phyloP scores from a whole-genome alignment of 2,113 vertebrate species.

The Puma concolor region DNA sequence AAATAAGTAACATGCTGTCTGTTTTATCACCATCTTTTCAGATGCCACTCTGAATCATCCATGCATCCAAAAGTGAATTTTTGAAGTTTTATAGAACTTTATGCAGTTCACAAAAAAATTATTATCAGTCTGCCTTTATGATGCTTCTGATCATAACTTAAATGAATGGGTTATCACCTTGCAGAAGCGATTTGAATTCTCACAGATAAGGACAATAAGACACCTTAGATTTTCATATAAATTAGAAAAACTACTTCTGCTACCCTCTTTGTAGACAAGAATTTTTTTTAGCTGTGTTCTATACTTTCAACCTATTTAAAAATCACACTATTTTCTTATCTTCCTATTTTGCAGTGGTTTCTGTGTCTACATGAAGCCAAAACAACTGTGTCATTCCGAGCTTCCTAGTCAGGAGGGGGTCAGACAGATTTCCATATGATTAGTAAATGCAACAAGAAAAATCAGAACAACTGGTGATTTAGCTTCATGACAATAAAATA shows the following conservation, averaged over 20 bases:
- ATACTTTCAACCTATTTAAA: conserved; percentile 50
- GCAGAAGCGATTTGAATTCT: conserved; percentile 60
- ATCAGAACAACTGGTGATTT: neutral
- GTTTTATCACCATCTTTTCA: conserved; percentile 15
- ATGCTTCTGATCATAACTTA: conserved; percentile 33
- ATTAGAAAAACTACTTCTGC: conserved; percentile 37
- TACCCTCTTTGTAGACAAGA: neutral
- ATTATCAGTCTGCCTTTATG: neutral
- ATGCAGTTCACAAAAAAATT: neutral
- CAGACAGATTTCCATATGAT: neutral
- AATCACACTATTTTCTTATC: conserved; percentile 27
- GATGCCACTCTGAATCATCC: neutral
- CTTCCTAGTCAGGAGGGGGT: neutral
- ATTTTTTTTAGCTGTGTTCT: neutral
- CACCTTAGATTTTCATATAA: conserved; percentile 43
- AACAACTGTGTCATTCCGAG: conserved; percentile 21
- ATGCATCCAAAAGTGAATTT: neutral
- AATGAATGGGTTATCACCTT: conserved; percentile 47
- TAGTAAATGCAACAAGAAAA: neutral
- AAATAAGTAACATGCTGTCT: neutral
- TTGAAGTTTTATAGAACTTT: conserved; percentile 44
- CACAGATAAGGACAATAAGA: conserved; percentile 8
- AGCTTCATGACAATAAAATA: neutral
- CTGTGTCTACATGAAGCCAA: neutral
- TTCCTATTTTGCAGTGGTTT: conserved; percentile 27